phyloP scores from a whole-genome alignment of 2,797 vertebrate genomes.

The Pristis pectinata region DNA sequence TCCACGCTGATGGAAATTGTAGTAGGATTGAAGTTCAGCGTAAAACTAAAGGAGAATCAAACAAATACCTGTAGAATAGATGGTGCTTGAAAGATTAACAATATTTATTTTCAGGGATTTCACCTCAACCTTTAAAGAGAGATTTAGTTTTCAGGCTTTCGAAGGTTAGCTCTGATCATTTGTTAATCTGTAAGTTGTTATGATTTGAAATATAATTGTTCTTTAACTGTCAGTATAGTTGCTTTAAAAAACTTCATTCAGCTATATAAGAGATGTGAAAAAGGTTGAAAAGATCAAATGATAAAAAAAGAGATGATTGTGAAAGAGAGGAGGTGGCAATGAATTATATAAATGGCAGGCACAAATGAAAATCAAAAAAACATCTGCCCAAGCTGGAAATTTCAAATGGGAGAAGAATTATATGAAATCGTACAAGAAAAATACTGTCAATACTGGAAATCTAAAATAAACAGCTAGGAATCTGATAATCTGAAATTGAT shows the following conservation, averaged over 20 bases:
- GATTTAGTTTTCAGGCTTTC: not conserved
- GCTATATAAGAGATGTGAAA: not conserved
- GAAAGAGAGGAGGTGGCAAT: no score
- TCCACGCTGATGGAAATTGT: not conserved
- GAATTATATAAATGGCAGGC: no score
- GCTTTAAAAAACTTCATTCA: not conserved
- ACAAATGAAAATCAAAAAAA: no score
- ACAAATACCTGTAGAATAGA: not conserved
- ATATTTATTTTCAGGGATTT: not conserved
- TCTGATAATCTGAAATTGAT: no score
- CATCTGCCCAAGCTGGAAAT: no score
- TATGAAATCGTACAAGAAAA: no score
- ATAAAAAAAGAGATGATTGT: no score
- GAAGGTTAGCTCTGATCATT: not conserved
- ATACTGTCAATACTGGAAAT: no score
- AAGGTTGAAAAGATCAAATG: no score
- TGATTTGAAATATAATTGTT: not conserved
- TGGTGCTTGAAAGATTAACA: not conserved
- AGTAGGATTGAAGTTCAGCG: not conserved
- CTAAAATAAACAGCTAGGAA: no score
- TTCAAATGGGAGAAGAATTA: no score
- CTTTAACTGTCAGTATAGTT: not conserved
- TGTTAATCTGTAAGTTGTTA: not conserved
- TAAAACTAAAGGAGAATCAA: not conserved
- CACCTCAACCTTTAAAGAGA: not conserved